These are phyloP conservation scores for Brachypteracias leptosomus DNA, from an alignment of 2,113 vertebrate species.

Conservation along the genomic window DNA sequence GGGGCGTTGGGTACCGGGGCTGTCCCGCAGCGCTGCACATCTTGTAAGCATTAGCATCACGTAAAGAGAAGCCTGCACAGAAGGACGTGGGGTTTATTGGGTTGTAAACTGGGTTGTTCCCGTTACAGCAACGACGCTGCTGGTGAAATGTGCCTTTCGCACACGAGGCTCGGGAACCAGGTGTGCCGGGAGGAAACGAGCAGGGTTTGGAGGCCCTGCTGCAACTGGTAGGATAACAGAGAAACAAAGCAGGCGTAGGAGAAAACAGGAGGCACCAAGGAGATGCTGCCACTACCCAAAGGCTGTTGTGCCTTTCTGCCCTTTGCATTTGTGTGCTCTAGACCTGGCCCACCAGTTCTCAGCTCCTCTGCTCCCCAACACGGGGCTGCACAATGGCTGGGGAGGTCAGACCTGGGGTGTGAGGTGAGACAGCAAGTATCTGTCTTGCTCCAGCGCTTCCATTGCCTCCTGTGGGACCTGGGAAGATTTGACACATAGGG, in stretches of 20 bases:
- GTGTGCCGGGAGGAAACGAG: slow-evolving; percentile 14
- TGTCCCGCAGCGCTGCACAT: background rate
- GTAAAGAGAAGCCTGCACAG: slow-evolving; percentile 34
- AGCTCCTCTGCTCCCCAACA: background rate
- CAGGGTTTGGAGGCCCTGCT: background rate
- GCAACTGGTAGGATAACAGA: background rate
- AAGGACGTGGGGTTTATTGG: slow-evolving; percentile 48
- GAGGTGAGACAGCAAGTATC: background rate
- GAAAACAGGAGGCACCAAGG: background rate
- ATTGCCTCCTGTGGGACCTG: background rate
- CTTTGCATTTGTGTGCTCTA: background rate
- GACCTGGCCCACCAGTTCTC: fast-evolving
- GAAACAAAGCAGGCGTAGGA: background rate
- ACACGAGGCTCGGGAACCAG: background rate
- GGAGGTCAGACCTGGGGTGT: background rate
- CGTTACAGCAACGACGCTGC: background rate
- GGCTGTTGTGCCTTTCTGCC: background rate
- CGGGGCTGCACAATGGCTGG: fast-evolving
- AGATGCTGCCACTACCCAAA: background rate
- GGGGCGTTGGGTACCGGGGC: background rate
- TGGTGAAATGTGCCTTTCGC: background rate
- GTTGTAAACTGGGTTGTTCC: slow-evolving; percentile 54
- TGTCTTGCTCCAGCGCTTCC: background rate
- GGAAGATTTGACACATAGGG: background rate
- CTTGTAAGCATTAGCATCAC: slow-evolving; percentile 32